These are phyloP conservation scores for Crotalus tigris DNA, from an alignment of 2,113 vertebrate genomes.

Conservation along the genomic window DNA sequence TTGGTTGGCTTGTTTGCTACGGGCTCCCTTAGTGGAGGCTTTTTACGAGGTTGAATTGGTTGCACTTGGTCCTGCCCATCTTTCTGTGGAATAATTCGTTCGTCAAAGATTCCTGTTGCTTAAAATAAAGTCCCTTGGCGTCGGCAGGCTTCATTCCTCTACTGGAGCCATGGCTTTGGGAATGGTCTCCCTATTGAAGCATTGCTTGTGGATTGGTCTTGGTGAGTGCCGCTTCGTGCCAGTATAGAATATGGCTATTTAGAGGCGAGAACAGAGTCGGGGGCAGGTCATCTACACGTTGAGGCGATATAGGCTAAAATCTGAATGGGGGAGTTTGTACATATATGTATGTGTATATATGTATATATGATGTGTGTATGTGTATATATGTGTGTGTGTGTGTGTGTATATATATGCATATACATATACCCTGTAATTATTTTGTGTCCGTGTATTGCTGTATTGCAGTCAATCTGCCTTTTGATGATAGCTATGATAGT, in stretches of 20 bases:
- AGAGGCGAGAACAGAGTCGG: neutral
- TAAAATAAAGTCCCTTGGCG: neutral
- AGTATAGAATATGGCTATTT: neutral
- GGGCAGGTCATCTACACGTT: neutral
- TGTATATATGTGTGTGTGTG: neutral
- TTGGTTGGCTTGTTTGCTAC: neutral
- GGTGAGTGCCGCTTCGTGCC: conserved; percentile 43
- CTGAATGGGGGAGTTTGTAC: neutral
- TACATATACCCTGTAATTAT: neutral
- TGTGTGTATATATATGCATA: neutral
- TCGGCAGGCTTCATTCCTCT: neutral
- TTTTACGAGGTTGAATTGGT: neutral
- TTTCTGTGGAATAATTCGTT: neutral
- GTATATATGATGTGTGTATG: too few relatives aligned
- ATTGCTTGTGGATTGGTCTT: conserved; percentile 53
- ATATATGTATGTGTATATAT: too few relatives aligned
- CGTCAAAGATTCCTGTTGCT: neutral
- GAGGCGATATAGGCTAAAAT: neutral
- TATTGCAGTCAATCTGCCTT: neutral
- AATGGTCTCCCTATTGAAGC: conserved; percentile 26
- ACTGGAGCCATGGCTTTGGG: neutral
- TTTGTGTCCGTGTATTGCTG: neutral
- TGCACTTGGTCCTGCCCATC: neutral
- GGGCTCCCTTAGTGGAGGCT: neutral
- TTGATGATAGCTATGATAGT: neutral